A percentile compares a stretch with the other conserved stretches of the same genome.
phyloP scores from a whole-genome alignment of 2,113 vertebrate genomes.

The Gymnobelideus leadbeateri region DNA sequence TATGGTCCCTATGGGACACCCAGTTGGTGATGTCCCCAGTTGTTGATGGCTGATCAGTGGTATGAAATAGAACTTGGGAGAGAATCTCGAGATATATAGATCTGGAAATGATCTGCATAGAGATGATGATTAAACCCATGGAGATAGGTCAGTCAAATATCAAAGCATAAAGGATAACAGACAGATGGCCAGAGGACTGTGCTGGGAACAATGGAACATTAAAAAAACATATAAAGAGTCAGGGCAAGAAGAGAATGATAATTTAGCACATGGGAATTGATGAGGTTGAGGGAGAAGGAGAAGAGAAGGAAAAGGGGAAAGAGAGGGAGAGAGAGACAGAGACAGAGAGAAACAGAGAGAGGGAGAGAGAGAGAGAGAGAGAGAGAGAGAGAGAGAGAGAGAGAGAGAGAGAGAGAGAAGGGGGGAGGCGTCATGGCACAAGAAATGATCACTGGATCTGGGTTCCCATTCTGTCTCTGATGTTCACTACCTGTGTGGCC shows the following conservation, averaged over 20 bases:
- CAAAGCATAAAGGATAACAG: not conserved
- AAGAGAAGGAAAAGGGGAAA: not conserved
- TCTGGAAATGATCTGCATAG: not conserved
- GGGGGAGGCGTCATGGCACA: not conserved
- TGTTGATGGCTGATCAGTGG: not conserved
- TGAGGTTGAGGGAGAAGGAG: not conserved
- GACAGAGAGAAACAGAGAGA: not conserved
- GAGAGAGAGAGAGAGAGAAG: not conserved
- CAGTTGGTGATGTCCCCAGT: not conserved
- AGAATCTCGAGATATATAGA: not conserved
- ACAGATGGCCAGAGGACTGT: not conserved
- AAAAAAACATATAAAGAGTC: not conserved
- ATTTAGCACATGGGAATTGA: not conserved
- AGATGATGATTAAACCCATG: not conserved
- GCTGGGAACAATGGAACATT: not conserved
- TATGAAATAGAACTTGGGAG: not conserved
- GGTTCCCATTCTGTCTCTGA: not conserved
- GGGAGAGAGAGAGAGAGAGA: not conserved
- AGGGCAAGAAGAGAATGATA: not conserved
- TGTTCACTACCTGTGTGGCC: not conserved
- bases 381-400: not conserved
- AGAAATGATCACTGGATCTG: not conserved
- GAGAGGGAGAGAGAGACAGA: not conserved
- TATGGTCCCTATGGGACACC: not conserved
- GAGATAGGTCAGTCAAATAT: not conserved